Base-by-base conservation (phyloP, 92 coral and sea anemone species). In the Umimayanthus chanpuru region DNA sequence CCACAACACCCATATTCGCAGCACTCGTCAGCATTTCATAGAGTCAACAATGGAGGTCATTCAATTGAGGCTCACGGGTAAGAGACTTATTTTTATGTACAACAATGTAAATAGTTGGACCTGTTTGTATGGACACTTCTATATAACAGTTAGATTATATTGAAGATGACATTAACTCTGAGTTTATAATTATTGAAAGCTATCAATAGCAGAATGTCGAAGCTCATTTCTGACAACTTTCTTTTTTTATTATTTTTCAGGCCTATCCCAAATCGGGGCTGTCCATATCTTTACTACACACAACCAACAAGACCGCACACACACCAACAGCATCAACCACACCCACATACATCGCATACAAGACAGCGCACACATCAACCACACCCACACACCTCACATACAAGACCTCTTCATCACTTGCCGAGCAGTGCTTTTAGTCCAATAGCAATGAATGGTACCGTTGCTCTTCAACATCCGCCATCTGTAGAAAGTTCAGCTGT, bases 11-110 rank as follows among this genome's bases (percentile, higher is more conserved):
- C 90, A 43, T 94, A 94, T 67, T 91, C 91, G 26, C 89, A 89
- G 16, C 96, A 93, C 85, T 95, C 98, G 11, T 95, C 98, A 50
- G 98, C 98, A 28, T 95, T 95, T 65, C 98, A 95, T 85, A 93
- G 96, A 82, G 98, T 95, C 32, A 90, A 85, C 55, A 85, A 91
- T 77, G 91, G 90, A 36, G 91, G 91, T 21, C 96, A 94, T 65
- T 89, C 90, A 4, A 91, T 90, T 73, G 98, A 95, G 29, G 83
- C 92, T 26, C 98, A 93, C 92, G 96, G 98, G 98, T 95, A 78
- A 86, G 94, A 79, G 5, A 16, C 4, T 65, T 61, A 21, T 25
- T 61, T 47, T 61, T 61, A 5, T 61, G 1, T 18, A 61, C 68
- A 53, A 12, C 20, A 53, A 9, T 12, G 2, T 14, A 53, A 3